Evolutionary conservation across 2,797 vertebrate genomes (phyloP).

Genomic region (Danio choprae): DNA sequence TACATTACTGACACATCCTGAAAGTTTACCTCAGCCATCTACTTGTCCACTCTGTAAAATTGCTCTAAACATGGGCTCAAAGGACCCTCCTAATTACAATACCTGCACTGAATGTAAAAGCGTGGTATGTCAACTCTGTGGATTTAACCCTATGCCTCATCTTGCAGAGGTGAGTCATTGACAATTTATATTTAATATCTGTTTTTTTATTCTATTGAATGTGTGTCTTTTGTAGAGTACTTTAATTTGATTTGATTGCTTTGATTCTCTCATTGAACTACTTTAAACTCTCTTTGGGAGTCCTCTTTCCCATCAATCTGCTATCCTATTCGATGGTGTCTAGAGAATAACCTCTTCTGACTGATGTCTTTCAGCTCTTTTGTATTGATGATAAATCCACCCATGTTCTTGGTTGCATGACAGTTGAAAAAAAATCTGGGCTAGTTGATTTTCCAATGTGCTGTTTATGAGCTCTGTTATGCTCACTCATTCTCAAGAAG

Average conservation of each 20-base stretch:
- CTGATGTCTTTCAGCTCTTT: not conserved
- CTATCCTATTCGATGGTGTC: not conserved
- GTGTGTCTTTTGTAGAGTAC: not conserved
- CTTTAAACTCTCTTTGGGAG: not conserved
- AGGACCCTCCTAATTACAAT: conserved; percentile 87
- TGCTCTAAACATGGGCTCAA: conserved; percentile 83
- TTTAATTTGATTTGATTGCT: not conserved
- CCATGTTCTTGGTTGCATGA: conserved; percentile 24
- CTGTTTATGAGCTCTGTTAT: conserved; percentile 42
- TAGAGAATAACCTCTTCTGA: conserved; percentile 7
- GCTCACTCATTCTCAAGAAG: conserved; percentile 41
- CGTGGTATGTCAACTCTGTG: conserved; percentile 92
- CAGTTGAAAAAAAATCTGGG: conserved; percentile 31
- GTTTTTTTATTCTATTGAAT: not conserved
- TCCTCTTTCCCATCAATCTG: not conserved
- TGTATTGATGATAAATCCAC: conserved; percentile 34
- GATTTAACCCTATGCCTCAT: conserved; percentile 83
- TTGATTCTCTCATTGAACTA: not conserved
- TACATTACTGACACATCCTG: conserved; percentile 9
- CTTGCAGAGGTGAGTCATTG: conserved; percentile 56
- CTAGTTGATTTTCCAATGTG: conserved; percentile 1
- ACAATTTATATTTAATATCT: not conserved
- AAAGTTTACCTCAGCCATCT: conserved; percentile 50
- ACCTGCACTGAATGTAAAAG: conserved; percentile 93
- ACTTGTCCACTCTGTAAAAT: conserved; percentile 91